Percentiles rank a stretch among this genome's conserved stretches.
phyloP scores from a whole-genome alignment of 1,140 invertebrate genomes.

The Danaus melanippus region DNA sequence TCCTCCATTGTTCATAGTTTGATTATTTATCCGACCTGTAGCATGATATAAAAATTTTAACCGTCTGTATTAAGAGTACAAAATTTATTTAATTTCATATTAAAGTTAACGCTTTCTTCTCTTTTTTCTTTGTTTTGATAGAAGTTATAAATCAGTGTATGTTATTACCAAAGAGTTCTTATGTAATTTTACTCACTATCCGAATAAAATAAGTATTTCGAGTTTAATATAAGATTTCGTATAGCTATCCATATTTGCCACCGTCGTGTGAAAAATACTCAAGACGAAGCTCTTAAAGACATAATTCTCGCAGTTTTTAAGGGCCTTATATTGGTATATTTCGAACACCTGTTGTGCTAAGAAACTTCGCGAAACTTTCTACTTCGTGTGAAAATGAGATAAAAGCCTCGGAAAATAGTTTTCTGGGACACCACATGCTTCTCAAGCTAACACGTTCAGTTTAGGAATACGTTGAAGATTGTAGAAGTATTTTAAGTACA shows the following conservation, averaged over 20 bases:
- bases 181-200: too few relatives aligned
- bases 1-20: neutral
- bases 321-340: constrained; percentile 47
- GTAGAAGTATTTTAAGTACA: constrained; percentile 1
- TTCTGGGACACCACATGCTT: constrained; percentile 61
- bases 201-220: too few relatives aligned
- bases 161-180: too few relatives aligned
- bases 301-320: constrained; percentile 24
- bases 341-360: constrained; percentile 62
- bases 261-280: neutral
- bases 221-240: too few relatives aligned
- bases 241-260: neutral
- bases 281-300: constrained; percentile 1
- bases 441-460: constrained; percentile 50
- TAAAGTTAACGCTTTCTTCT: too few relatives aligned
- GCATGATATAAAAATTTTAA: too few relatives aligned
- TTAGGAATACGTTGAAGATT: constrained; percentile 26
- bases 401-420: constrained; percentile 68
- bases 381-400: constrained; percentile 63
- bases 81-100: too few relatives aligned
- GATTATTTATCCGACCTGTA: neutral
- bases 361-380: constrained; percentile 61
- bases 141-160: too few relatives aligned
- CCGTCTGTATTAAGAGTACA: too few relatives aligned
- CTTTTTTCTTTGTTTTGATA: too few relatives aligned